A percentile compares a stretch with the other conserved stretches of the same genome.
phyloP scores from a whole-genome alignment of 2,797 vertebrate species.

The Paratrypauchen microcephalus region DNA sequence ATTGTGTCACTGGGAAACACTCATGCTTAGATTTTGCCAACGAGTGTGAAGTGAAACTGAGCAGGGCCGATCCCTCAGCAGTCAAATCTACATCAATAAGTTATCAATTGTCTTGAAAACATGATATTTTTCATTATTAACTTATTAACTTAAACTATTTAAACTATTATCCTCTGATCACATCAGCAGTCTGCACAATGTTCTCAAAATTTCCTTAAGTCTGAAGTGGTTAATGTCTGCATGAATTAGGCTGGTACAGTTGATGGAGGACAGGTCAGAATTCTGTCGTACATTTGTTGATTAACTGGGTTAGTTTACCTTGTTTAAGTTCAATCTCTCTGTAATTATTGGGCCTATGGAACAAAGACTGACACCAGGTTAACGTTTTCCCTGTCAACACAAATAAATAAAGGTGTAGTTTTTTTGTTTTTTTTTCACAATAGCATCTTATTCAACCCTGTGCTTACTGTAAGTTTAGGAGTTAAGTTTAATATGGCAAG shows the following conservation, averaged over 20 bases:
- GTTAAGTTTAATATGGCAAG: background rate
- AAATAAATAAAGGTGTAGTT: background rate
- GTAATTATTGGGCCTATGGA: background rate
- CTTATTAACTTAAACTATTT: no score
- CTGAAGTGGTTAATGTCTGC: no score
- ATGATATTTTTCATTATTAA: background rate
- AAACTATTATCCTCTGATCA: no score
- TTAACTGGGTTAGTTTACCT: background rate
- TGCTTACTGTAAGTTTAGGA: background rate
- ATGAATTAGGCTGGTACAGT: no score
- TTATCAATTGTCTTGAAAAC: background rate
- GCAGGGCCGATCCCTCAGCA: background rate
- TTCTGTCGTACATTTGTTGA: background rate
- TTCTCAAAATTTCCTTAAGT: no score
- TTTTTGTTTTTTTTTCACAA: no score
- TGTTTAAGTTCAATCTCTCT: background rate
- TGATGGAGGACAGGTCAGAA: background rate
- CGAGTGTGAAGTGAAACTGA: background rate
- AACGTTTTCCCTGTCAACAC: background rate
- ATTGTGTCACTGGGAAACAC: slow-evolving; percentile 40
- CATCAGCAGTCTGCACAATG: no score
- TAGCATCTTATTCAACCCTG: background rate
- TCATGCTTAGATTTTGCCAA: slow-evolving; percentile 20
- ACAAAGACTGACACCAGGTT: background rate
- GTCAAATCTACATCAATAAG: background rate